A percentile compares a stretch with the other conserved stretches of the same genome.
Evolutionary conservation across 1,140 invertebrate genomes (phyloP).

Genomic region (Melanaphis sacchari): DNA sequence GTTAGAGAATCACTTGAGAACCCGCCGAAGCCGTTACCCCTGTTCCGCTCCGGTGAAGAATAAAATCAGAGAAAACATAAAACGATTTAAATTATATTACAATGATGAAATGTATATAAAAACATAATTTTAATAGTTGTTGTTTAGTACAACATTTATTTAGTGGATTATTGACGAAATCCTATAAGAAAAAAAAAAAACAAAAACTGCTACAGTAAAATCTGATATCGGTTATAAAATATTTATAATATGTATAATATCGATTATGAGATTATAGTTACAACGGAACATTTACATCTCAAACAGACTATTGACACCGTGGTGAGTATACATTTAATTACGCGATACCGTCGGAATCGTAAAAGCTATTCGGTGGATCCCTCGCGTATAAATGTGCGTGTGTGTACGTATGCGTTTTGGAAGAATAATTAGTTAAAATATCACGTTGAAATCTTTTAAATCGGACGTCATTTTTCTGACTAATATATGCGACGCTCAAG

Average conservation of each 20-base stretch:
- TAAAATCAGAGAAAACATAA: conserved; percentile 9
- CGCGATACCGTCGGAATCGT: too few species aligned
- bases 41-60: not conserved
- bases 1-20: not conserved
- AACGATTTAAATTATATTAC: not conserved
- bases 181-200: too few species aligned
- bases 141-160: not conserved
- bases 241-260: not conserved
- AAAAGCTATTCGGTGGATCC: too few species aligned
- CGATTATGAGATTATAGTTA: not conserved
- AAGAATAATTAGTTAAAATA: too few species aligned
- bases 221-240: not conserved
- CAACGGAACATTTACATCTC: too few species aligned
- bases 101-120: not conserved
- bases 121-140: not conserved
- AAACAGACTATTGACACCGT: too few species aligned
- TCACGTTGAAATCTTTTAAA: too few species aligned
- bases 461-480: too few species aligned
- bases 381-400: too few species aligned
- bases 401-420: too few species aligned
- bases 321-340: too few species aligned
- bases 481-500: too few species aligned
- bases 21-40: not conserved
- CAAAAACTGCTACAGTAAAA: not conserved
- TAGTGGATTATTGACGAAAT: not conserved